A percentile compares a stretch with the other conserved stretches of the same genome.
Conservation (phyloP, 2,797 vertebrate genomes). For the Pangasius mekongensis region DNA sequence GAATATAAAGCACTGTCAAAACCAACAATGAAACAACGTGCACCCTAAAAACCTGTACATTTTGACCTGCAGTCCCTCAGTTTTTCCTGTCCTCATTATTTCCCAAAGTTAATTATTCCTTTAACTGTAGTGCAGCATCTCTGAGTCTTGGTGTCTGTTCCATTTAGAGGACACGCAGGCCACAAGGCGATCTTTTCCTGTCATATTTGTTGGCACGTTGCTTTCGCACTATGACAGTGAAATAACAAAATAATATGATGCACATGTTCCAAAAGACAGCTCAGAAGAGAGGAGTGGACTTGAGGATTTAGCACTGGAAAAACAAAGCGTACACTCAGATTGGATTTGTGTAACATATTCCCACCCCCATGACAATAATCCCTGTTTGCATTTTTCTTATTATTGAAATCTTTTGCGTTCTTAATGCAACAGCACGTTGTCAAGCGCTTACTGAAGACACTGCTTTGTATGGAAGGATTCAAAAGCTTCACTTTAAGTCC, state of each 20-base stretch:
- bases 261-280: constrained; percentile 11
- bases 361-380: neutral
- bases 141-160: constrained; percentile 20
- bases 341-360: constrained; percentile 2
- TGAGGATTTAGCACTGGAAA: constrained; percentile 19
- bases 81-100: constrained; percentile 62
- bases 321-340: constrained; percentile 20
- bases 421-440: neutral
- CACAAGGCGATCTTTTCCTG: constrained; percentile 73
- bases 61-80: constrained; percentile 48
- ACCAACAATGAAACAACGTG: constrained; percentile 14
- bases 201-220: constrained; percentile 77
- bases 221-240: constrained; percentile 76
- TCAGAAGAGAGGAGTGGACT: constrained; percentile 19
- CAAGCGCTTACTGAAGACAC: neutral
- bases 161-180: constrained; percentile 47
- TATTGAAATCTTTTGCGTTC: constrained; percentile 15
- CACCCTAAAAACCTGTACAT: constrained; percentile 55
- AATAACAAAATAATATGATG: constrained; percentile 78
- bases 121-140: neutral
- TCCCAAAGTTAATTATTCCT: constrained; percentile 18
- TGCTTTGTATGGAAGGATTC: neutral
- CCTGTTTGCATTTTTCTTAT: neutral
- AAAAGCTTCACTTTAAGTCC: constrained; percentile 14
- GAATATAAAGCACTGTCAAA: constrained; percentile 7